Evolutionary conservation across 2,888 invertebrate species (phyloP).

Genomic region (Dolichomitus sp.): DNA sequence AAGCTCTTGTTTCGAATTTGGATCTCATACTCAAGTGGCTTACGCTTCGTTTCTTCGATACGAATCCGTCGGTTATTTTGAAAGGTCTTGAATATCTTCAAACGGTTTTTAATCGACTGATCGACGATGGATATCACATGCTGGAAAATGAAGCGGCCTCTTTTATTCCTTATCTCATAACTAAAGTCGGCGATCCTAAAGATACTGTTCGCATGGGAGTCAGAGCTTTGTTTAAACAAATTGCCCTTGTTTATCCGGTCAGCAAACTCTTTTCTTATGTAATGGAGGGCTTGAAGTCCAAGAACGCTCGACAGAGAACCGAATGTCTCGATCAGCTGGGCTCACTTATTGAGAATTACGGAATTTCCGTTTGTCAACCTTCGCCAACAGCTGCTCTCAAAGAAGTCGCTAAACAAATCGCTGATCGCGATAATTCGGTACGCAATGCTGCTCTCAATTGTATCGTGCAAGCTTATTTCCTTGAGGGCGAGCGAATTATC

Average conservation of each 20-base stretch:
- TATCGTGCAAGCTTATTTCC: constrained; percentile 95
- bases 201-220: constrained; percentile 97
- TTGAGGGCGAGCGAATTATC: constrained; percentile 96
- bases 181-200: constrained; percentile 99
- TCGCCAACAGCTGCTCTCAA: constrained; percentile 93
- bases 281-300: constrained; percentile 98
- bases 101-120: constrained; percentile 93
- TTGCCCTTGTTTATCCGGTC: constrained; percentile 95
- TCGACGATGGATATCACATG: constrained; percentile 94
- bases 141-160: constrained; percentile 96
- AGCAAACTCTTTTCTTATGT: constrained; percentile 96
- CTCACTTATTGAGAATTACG: constrained; percentile 94
- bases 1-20: constrained; percentile 95
- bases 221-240: constrained; percentile 93
- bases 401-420: constrained; percentile 97
- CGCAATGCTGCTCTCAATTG: constrained; percentile 98
- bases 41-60: constrained; percentile 98
- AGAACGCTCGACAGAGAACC: constrained; percentile 98
- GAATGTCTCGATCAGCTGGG: constrained; percentile 98
- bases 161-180: constrained; percentile 97
- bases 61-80: constrained; percentile 98
- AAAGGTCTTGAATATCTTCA: constrained; percentile 98
- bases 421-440: constrained; percentile 98
- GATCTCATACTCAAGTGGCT: constrained; percentile 99
- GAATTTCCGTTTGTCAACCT: constrained; percentile 94